Conservation (phyloP, 2,113 vertebrate genomes). For the Cephalopholis sonnerati region DNA sequence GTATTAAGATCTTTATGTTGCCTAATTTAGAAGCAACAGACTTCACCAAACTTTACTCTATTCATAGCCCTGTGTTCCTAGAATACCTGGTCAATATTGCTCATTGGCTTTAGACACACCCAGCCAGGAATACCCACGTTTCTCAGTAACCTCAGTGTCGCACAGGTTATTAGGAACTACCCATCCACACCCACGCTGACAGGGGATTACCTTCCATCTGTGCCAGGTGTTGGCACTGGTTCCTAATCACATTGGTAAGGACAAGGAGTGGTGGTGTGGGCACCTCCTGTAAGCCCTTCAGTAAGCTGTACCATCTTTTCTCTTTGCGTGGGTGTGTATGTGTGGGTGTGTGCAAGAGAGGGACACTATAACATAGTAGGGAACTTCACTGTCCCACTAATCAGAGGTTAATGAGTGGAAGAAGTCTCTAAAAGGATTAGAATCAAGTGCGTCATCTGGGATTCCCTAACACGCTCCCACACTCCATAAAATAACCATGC, state of each 20-base stretch:
- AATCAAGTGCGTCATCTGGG: slow-evolving; percentile 39
- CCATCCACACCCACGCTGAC: background rate
- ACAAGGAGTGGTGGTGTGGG: background rate
- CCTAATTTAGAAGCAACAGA: background rate
- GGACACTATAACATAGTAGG: background rate
- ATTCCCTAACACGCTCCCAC: slow-evolving; percentile 41
- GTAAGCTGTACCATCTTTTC: slow-evolving; percentile 4
- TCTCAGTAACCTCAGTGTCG: background rate
- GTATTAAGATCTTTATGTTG: background rate
- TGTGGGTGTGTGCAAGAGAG: slow-evolving; percentile 6
- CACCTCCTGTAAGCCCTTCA: slow-evolving; percentile 30
- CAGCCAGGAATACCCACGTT: background rate
- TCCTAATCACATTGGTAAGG: slow-evolving; percentile 43
- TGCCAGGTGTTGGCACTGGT: slow-evolving; percentile 13
- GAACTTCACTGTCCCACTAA: background rate
- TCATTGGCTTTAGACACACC: background rate
- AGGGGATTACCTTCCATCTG: slow-evolving; percentile 25
- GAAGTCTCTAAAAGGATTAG: slow-evolving; percentile 57
- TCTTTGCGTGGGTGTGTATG: slow-evolving; percentile 4
- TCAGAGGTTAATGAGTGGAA: slow-evolving; percentile 43
- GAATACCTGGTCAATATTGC: background rate
- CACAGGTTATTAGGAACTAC: slow-evolving; percentile 1
- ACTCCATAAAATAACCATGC: background rate
- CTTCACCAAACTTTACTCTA: background rate
- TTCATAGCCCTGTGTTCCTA: background rate